Base-by-base conservation (phyloP, 2,797 vertebrate species). In the Sciaenops ocellatus region DNA sequence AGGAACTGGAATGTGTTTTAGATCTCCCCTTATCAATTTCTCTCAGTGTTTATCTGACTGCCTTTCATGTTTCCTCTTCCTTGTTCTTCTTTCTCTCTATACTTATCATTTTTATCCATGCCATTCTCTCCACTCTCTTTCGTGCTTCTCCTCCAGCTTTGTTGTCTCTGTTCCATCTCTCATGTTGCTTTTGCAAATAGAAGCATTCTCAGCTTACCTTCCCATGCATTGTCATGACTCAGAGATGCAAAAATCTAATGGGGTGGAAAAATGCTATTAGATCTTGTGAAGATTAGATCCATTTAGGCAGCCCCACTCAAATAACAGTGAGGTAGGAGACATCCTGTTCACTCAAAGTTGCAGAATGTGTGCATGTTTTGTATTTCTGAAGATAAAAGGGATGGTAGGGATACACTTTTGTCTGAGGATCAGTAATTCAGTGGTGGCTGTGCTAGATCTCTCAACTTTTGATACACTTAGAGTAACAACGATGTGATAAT, bases 191-290 rank as follows among this genome's bases (percentile, higher is more conserved):
- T 69, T 38, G 2, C 68, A 67, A 80, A 69, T 59, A 70, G 65
- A 84, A 66, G 57, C 61, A 41, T 56, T 80, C 68, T 82, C 68
- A 69, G 22, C 51, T 81, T 68, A 74, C 79, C 54, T 54, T 52
- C 15, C 56, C 69, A 66, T 69, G 48, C 60, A 42, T 28, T 47
- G 46, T 48, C 63, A 62, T 73, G 50, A 79, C 66, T 76, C 51
- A 68, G n/a, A 64, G 22, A 64, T 38, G 34, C 34, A 16, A 22
- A 56, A 0, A 70, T 73, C 17, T 47, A 74, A 52, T 8, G 56
- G 67, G 42, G 22, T 28, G 48, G 48, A 56, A 80, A 63, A 72
- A 57, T 16, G 73, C 57, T 42, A 57, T 71, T 59, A 67, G 72
- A 79, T 77, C 60, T 69, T 38, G 54, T 59, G 42, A 64, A 70